Percentiles rank a stretch among this genome's conserved stretches.
These are phyloP conservation scores for Sitophilus oryzae DNA, from an alignment of 1,140 invertebrate genomes.

Conservation along the genomic window DNA sequence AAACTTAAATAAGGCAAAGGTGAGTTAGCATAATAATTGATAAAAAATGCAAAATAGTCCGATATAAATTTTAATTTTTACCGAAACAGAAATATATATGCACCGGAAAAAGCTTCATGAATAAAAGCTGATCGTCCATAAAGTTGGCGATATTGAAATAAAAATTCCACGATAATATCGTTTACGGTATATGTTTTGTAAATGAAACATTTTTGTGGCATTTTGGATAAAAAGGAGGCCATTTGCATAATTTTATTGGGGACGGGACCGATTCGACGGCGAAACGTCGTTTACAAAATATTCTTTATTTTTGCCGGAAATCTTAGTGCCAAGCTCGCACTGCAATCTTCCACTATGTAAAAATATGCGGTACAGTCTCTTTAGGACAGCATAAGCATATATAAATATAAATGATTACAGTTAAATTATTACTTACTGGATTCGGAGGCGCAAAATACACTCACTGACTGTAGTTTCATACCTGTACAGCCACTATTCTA, in stretches of 20 bases:
- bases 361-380: too few species aligned
- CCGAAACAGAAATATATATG: too few species aligned
- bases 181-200: constrained; percentile 37
- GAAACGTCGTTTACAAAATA: constrained; percentile 16
- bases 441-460: too few species aligned
- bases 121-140: constrained; percentile 30
- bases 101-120: constrained; percentile 20
- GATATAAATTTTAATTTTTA: background rate
- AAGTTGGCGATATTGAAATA: constrained; percentile 32
- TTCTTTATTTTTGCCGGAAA: constrained; percentile 19
- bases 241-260: constrained; percentile 40
- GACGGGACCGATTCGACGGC: constrained; percentile 27
- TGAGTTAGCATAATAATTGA: background rate
- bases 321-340: constrained; percentile 1
- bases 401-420: too few species aligned
- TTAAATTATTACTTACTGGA: too few species aligned
- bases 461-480: too few species aligned
- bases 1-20: background rate
- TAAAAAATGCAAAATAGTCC: background rate
- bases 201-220: constrained; percentile 38
- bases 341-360: constrained; percentile 3
- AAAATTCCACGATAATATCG: constrained; percentile 34
- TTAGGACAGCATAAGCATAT: too few species aligned
- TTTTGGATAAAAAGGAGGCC: constrained; percentile 35
- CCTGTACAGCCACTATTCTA: too few species aligned